phyloP scores from a whole-genome alignment of 2,113 vertebrate genomes.

The Stigmatopora argus region DNA sequence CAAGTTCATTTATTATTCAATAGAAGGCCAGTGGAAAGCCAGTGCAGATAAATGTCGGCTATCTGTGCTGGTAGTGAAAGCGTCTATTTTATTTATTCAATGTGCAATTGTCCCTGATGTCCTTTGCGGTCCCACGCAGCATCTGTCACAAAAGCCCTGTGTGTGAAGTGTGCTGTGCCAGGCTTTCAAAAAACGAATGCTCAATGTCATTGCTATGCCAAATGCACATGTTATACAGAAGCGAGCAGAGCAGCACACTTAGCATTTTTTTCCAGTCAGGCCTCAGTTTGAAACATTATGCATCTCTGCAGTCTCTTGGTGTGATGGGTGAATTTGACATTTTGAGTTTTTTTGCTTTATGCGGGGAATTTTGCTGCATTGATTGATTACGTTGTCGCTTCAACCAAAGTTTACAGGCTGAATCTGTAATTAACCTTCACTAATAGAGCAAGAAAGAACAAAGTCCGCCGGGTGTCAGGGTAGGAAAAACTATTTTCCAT shows the following conservation, averaged over 20 bases:
- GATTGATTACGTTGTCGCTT: conserved; percentile 25
- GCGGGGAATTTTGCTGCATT: conserved; percentile 9
- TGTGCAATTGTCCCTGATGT: background rate
- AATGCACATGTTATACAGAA: background rate
- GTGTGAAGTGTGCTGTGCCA: conserved; percentile 12
- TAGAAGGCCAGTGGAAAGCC: conserved; percentile 15
- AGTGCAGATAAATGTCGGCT: conserved; percentile 4
- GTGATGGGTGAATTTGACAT: conserved; percentile 10
- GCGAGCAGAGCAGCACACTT: background rate
- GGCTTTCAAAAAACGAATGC: conserved; percentile 10
- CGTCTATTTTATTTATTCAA: conserved; percentile 17
- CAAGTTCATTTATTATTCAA: conserved; percentile 20
- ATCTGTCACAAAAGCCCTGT: conserved; percentile 12
- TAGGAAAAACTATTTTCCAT: no score
- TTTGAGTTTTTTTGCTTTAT: conserved; percentile 22
- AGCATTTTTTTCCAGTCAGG: conserved; percentile 7
- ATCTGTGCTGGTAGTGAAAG: conserved; percentile 2
- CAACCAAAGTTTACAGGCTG: conserved; percentile 15
- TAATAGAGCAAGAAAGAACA: background rate
- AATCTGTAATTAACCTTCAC: conserved; percentile 26
- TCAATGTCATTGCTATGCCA: background rate
- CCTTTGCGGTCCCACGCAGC: conserved; percentile 12
- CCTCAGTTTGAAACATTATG: conserved; percentile 4
- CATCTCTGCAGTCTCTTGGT: conserved; percentile 9
- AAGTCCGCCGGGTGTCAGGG: no score